Percentiles rank a stretch among this genome's conserved stretches.
Evolutionary conservation across 2,797 vertebrate species (phyloP).

Genomic region (Hydrocynus forskahlii): DNA sequence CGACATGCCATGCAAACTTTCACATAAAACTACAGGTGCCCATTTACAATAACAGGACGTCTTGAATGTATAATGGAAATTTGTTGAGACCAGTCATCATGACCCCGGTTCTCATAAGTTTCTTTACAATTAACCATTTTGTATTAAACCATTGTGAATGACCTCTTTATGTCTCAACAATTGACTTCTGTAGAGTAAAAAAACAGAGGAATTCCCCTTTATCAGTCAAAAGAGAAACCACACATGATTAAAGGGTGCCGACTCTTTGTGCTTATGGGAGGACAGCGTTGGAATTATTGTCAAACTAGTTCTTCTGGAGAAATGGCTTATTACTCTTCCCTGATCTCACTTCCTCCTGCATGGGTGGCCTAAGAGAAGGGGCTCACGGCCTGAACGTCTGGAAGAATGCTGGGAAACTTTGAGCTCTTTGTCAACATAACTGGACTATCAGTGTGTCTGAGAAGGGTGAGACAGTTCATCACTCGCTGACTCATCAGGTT

Average conservation of each 20-base stretch:
- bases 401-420: neutral
- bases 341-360: slow-evolving; percentile 73
- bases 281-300: slow-evolving; percentile 40
- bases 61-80: too few relatives aligned
- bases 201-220: neutral
- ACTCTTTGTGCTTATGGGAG: neutral
- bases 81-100: too few relatives aligned
- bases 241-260: neutral
- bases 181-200: too few relatives aligned
- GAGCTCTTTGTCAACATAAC: slow-evolving; percentile 17
- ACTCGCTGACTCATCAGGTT: slow-evolving; percentile 17
- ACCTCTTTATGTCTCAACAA: too few relatives aligned
- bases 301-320: slow-evolving; percentile 9
- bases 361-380: slow-evolving; percentile 66
- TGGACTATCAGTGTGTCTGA: slow-evolving; percentile 6
- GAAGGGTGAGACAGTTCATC: slow-evolving; percentile 26
- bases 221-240: neutral
- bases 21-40: too few relatives aligned
- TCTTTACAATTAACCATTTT: too few relatives aligned
- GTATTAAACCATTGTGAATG: too few relatives aligned
- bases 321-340: slow-evolving; percentile 56
- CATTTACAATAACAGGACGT: too few relatives aligned
- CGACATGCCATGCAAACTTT: too few relatives aligned
- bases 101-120: too few relatives aligned
- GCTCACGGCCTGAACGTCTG: neutral